Percentiles rank a stretch among this genome's conserved stretches.
Evolutionary conservation across 1,140 invertebrate genomes (phyloP).

Genomic region (Whitmania pigra): DNA sequence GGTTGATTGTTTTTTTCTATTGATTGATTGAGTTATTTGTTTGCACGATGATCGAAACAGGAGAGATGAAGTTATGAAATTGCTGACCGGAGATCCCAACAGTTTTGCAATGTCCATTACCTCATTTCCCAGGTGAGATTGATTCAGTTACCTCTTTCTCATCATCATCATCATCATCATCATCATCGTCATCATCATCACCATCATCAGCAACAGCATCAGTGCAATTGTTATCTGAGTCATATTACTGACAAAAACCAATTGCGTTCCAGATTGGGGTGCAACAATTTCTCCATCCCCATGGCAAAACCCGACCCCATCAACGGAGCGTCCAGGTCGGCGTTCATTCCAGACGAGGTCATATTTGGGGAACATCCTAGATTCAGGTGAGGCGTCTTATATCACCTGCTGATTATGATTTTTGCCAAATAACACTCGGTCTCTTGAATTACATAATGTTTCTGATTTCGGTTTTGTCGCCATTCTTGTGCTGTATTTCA

Average conservation of each 20-base stretch:
- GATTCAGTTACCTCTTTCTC: too few species aligned
- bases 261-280: constrained; percentile 59
- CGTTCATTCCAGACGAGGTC: constrained; percentile 89
- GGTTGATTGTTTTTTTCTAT: background rate
- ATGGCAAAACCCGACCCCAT: constrained; percentile 48
- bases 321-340: constrained; percentile 62
- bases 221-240: too few species aligned
- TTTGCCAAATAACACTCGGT: too few species aligned
- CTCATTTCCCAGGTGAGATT: constrained; percentile 70
- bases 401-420: too few species aligned
- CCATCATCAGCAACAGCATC: too few species aligned
- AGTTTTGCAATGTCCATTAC: constrained; percentile 80
- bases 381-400: constrained; percentile 50
- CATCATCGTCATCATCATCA: too few species aligned
- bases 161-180: too few species aligned
- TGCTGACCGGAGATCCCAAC: constrained; percentile 54
- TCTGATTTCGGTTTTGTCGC: too few species aligned
- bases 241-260: too few species aligned
- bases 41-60: constrained; percentile 26
- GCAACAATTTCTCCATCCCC: constrained; percentile 76
- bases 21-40: background rate
- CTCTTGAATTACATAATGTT: too few species aligned
- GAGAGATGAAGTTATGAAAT: constrained; percentile 66
- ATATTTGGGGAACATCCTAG: constrained; percentile 86
- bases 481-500: too few species aligned